A percentile compares a stretch with the other conserved stretches of the same genome.
Evolutionary conservation across 2,888 invertebrate species (phyloP).

Genomic region (Drosophila ustulata): DNA sequence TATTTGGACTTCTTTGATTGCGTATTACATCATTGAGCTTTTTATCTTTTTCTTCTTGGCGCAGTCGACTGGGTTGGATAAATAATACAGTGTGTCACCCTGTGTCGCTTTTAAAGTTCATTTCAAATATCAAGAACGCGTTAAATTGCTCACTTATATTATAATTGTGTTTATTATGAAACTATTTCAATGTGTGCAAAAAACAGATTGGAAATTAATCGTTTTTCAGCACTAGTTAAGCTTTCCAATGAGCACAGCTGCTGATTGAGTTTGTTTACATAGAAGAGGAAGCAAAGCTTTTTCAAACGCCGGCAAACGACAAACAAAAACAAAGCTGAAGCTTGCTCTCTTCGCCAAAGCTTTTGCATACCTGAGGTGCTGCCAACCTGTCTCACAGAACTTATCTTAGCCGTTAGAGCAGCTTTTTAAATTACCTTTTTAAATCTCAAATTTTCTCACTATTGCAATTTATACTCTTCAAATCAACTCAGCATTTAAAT

Average conservation of each 20-base stretch:
- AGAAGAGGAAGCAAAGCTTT: constrained; percentile 42
- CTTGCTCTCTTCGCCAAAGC: constrained; percentile 12
- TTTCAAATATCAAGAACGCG: constrained; percentile 32
- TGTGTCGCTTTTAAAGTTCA: constrained; percentile 35
- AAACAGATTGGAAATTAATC: not conserved
- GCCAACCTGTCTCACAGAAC: constrained; percentile 35
- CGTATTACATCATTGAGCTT: constrained; percentile 32
- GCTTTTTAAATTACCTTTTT: not conserved
- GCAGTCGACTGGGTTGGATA: constrained; percentile 20
- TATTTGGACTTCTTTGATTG: constrained; percentile 50
- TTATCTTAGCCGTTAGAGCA: not conserved
- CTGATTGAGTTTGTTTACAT: constrained; percentile 54
- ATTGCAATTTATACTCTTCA: not conserved
- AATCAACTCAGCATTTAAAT: not conserved
- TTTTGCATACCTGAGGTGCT: constrained; percentile 30
- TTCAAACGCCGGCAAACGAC: constrained; percentile 33
- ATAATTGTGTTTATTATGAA: constrained; percentile 10
- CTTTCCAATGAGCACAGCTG: constrained; percentile 50
- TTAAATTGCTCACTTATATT: constrained; percentile 44
- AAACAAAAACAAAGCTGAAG: constrained; percentile 17
- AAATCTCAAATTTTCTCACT: not conserved
- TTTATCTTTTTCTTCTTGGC: constrained; percentile 9
- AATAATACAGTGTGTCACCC: constrained; percentile 20
- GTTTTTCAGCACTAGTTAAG: constrained; percentile 37
- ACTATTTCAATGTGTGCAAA: constrained; percentile 19